Base-by-base conservation (phyloP, 2,113 vertebrate species). In the Pygoscelis adeliae region DNA sequence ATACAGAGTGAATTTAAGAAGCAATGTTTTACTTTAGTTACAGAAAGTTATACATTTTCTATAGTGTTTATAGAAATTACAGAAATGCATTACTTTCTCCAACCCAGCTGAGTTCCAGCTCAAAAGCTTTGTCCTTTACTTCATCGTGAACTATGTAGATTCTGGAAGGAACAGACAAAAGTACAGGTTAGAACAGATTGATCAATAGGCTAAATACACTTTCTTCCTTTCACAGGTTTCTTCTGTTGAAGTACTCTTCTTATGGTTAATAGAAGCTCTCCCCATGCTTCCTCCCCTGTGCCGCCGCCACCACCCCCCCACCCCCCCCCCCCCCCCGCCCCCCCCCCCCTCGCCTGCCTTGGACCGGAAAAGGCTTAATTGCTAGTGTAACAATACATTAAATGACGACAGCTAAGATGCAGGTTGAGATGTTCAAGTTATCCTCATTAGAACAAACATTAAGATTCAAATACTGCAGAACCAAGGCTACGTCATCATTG, bases 91-190 rank as follows among this genome's bases (percentile, higher is more conserved):
- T 98, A 99, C 99, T 97, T 98, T 99, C 98, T 98, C 99, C 99
- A 90, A 99, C 99, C 99, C 99, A 99, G 98, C 99, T 99, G 96
- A 99, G 99, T 97, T 99, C 99, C 98, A 99, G 76, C 96, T 99
- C 99, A 83, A 99, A 99, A 18, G 99, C 98, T 98, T 99, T 99
- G 97, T 99, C 99, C 97, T 99, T 99, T 92, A 99, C 99, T 98
- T 99, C 99, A 93, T 99, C 99, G 0, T 99, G 99, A 89, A 99
- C 99, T 84, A 99, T 99, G 98, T 99, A 99, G 98, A 99, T 99
- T 98, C 99, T 99, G 96, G n/a, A 98, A 98, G 16, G 94, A 71
- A 96, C 62, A 93, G 63, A 83, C 10, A 85, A 65, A 67, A 83
- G 38, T 44, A 73, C 40, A 86, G 19, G 65, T 97, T 95, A 97